Evolutionary conservation across 2,797 vertebrate species (phyloP), one percentile per base, ranked within the genome.

Genomic region (Pseudomugil gertrudae): DNA sequence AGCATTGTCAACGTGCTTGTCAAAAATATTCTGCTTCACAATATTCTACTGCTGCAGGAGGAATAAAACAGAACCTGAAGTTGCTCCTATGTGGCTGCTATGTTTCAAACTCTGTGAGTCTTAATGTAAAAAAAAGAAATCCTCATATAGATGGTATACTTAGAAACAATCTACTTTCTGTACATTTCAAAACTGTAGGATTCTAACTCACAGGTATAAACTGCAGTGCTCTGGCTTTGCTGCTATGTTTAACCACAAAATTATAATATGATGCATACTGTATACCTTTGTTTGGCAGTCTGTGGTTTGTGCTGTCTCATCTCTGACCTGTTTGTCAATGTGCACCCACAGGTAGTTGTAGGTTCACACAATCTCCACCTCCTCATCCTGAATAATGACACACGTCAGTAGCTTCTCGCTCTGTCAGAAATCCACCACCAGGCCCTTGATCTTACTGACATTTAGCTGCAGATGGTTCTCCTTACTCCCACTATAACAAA

Each of bases 391-490:
- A 84, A 80, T 83, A 80, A 85, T 89, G 87, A 84, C 85, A 88
- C 80, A 83, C 84, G 83, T 88, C 88, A 85, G 89, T 86, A 81
- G 84, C 78, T 81, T 66, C 81, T 85, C 57, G 57, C 69, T 76
- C 78, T 57, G 72, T 69, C 69, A 66, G 77, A 88, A 89, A 87
- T 85, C 76, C 72, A 81, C 77, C 71, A 75, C 51, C 50, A 65
- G 66, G 79, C 73, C 83, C 84, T 89, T 91, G 80, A 88, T 90
- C 83, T 88, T 62, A 30, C 71, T 90, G 88, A 87, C 87, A 85
- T 87, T 88, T 83, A 82, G 79, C 87, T 74, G 65, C 80, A 88
- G 88, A 87, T 89, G 88, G 76, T 87, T 87, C 74, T 79, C 55
- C 64, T 85, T 82, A 75, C 80, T 86, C 57, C 70, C 60, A 82